Percentiles rank a stretch among this genome's conserved stretches.
Conservation (phyloP, 1,140 invertebrate genomes). For the Pogonognathellus flavescens region DNA sequence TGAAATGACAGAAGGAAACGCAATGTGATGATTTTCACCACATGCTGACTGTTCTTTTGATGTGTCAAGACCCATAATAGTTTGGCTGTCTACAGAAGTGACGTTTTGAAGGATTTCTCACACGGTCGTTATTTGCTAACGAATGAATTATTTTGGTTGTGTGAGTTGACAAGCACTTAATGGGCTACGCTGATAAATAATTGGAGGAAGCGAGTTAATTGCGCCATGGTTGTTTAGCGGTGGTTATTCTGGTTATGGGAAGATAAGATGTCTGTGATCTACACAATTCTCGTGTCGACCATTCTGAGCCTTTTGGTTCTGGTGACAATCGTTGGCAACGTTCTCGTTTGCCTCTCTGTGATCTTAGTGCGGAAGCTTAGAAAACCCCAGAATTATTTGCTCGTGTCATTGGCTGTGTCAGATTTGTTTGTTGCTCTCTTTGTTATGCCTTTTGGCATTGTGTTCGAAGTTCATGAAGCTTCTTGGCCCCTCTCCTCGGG, state of each 20-base stretch:
- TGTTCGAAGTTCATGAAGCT: constrained; percentile 59
- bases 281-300: constrained; percentile 42
- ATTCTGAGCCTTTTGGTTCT: constrained; percentile 80
- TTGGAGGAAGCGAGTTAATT: neutral
- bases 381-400: constrained; percentile 79
- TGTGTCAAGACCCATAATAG: too few relatives aligned
- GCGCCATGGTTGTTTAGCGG: neutral
- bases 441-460: constrained; percentile 78
- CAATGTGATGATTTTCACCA: too few relatives aligned
- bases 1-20: too few relatives aligned
- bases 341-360: constrained; percentile 87
- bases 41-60: too few relatives aligned
- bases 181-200: too few relatives aligned
- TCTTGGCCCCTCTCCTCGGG: constrained; percentile 57
- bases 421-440: constrained; percentile 81
- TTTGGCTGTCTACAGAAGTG: too few relatives aligned
- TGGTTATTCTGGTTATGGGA: constrained; percentile 7
- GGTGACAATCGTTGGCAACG: constrained; percentile 88
- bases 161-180: too few relatives aligned
- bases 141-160: too few relatives aligned
- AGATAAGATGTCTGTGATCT: constrained; percentile 2
- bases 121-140: too few relatives aligned
- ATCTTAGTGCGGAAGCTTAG: constrained; percentile 85
- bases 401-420: constrained; percentile 89
- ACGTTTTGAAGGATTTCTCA: too few relatives aligned